Evolutionary conservation across 2,113 vertebrate genomes (phyloP).

Genomic region (Falco punctatus): DNA sequence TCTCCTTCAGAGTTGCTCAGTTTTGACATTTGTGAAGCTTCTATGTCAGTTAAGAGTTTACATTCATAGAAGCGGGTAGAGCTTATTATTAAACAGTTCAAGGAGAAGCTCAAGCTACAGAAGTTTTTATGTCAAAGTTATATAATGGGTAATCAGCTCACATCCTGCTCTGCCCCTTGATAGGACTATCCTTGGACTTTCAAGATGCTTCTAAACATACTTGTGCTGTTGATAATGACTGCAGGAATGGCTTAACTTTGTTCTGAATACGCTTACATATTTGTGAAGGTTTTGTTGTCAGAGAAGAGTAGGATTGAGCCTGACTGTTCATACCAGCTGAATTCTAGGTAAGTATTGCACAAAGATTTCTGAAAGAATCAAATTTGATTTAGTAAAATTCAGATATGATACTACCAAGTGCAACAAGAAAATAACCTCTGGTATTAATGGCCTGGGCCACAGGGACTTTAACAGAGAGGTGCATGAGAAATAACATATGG

Average conservation of each 20-base stretch:
- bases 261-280: not conserved
- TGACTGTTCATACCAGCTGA: not conserved
- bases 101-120: not conserved
- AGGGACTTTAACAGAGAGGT: not conserved
- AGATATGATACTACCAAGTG: not conserved
- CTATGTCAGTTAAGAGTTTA: not conserved
- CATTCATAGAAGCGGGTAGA: not conserved
- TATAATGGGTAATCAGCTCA: not conserved
- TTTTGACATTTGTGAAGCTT: not conserved
- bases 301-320: not conserved
- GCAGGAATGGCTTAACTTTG: not conserved
- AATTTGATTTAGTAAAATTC: not conserved
- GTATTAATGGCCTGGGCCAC: not conserved
- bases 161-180: not conserved
- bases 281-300: not conserved
- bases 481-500: not conserved
- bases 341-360: not conserved
- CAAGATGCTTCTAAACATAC: not conserved
- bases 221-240: not conserved
- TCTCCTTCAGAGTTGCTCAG: not conserved
- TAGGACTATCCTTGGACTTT: not conserved
- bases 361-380: not conserved
- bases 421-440: not conserved
- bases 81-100: not conserved
- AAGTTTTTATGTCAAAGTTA: not conserved